Base-by-base conservation (phyloP, 2,797 vertebrate genomes). In the Xenopus petersii region DNA sequence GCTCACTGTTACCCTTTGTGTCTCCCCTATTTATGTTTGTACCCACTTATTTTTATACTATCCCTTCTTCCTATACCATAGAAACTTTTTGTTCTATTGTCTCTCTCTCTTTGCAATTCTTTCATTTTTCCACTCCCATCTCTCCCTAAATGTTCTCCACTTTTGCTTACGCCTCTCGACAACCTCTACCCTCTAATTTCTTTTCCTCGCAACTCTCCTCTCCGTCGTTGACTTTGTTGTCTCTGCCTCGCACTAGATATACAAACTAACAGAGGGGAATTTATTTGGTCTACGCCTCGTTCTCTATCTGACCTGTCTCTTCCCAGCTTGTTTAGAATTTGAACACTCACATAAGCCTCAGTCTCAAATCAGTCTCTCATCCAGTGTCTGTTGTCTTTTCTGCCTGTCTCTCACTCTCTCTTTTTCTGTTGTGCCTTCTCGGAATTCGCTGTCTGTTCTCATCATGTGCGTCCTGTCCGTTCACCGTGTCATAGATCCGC, bases 401-500 rank as follows among this genome's bases (percentile, higher is more conserved):
- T n/a, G 16, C 46, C 56, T 73, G 33, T 78, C 26, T 78, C 21
- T 21, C 21, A 21, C 13, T 77, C 16, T 67, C 33, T 75, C 30
- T 64, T 15, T 51, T 51, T 12, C 49, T 51, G 49, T 15, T 12
- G 33, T 59, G 70, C 71, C 42, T 49, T 64, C 70, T 64, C 12
- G 60, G 73, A 64, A 75, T 64, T 46, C 42, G 48, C 46, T 56
- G 30, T 62, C 63, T 71, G 17, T 77, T 46, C 46, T 33, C 49
- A 16, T 58, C 67, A 51, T 1, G 54, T 56, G 17, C 54, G 4
- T 24, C 36, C 61, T 24, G 55, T 54, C n/a, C 21, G 33, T n/a
- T 67, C 4, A 83, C 55, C 82, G 76, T 85, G n/a, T 81, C 73
- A 62, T 87, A 88, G 82, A 79, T 26, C 83, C 64, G 83, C 83